Evolutionary conservation across 2,888 invertebrate genomes (phyloP), one percentile per base, ranked within the genome.

Genomic region (Eurois occulta): DNA sequence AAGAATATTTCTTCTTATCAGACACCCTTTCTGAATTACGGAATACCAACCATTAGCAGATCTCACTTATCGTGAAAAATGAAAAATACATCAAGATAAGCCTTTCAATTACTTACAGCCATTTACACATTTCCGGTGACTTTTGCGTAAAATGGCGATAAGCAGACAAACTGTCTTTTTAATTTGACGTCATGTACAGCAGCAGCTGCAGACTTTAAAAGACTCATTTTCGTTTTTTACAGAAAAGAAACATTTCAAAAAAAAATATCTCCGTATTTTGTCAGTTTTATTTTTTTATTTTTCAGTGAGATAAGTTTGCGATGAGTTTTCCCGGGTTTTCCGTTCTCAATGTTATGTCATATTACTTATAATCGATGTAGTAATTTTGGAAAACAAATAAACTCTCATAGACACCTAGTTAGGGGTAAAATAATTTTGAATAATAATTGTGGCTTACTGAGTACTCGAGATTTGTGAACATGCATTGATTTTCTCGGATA

Each of bases 171-270:
- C 46, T 58, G 76, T 43, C 52, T 48, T 72, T 80, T 77, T 64
- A 74, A 73, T 84, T 75, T 46, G 77, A 81, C 72, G 55, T 66
- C 76, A 70, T 28, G 32, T 74, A 84, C 81, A 83, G 48, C 64
- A 84, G 85, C 64, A 43, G 32, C 16, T 35, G 13, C 32, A 48
- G 38, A 41, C 10, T n/a, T n/a, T 35, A 41, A 35, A n/a, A 10
- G 35, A 21, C 13, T 24, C 32, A 69, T 55, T 75, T 83, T 70
- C 64, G 8, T 52, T 80, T 75, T 38, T 41, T 35, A 16, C 5
- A 43, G 32, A 13, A 67, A 64, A 70, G 11, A 32, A 58, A 48
- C 38, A 48, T 58, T 35, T 66, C 11, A 32, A 32, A 18, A 0
- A 18, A 0, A 38, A 60, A 75, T 32, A 1, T 32, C 16, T n/a